Evolutionary conservation across 1,140 invertebrate species (phyloP).

Genomic region (Eriosoma lanigerum): DNA sequence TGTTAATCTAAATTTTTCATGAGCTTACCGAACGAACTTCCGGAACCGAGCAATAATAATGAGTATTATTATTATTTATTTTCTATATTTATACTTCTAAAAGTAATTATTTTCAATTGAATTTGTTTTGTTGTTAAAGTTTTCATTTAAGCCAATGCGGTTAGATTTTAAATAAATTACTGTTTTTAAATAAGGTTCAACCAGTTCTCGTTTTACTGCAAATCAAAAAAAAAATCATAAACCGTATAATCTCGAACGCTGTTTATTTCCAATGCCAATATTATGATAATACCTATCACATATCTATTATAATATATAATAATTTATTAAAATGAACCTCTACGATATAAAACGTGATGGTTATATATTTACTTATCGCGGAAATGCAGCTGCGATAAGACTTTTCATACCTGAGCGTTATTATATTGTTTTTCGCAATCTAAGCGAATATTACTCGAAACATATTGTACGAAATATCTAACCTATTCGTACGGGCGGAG

Average conservation of each 20-base stretch:
- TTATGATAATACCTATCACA: no score
- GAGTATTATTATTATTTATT: not conserved
- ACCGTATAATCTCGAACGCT: not conserved
- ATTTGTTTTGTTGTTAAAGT: conserved; percentile 34
- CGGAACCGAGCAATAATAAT: not conserved
- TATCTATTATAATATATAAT: no score
- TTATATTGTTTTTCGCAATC: no score
- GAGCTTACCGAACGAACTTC: not conserved
- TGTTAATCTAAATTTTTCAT: not conserved
- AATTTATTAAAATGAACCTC: no score
- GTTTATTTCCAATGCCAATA: not conserved
- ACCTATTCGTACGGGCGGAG: no score
- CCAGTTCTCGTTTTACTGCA: not conserved
- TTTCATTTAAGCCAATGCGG: conserved; percentile 1
- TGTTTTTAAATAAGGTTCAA: not conserved
- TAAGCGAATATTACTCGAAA: no score
- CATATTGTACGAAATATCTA: no score
- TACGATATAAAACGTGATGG: no score
- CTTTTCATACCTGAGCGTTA: no score
- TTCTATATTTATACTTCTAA: not conserved
- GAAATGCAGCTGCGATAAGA: no score
- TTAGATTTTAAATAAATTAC: conserved; percentile 20
- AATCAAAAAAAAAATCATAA: not conserved
- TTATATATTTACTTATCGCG: no score
- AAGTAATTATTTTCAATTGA: conserved; percentile 9